Evolutionary conservation across 2,888 invertebrate species (phyloP).

Genomic region (Drosophila meridiana): DNA sequence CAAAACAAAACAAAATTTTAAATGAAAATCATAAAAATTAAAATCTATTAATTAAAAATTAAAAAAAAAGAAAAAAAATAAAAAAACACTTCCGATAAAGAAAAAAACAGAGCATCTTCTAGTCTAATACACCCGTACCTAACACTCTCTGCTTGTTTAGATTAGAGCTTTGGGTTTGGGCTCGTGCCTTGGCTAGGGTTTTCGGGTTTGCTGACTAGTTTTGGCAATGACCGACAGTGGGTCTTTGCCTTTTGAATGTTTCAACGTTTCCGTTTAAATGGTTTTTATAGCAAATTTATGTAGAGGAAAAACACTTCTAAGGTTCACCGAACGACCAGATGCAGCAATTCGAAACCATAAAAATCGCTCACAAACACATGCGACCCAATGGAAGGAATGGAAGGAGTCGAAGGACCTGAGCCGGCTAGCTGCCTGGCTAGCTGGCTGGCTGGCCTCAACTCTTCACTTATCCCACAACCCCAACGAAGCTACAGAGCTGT

Average conservation of each 20-base stretch:
- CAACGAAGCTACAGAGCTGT: not conserved
- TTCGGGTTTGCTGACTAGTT: slow-evolving; percentile 43
- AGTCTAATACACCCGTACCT: not conserved
- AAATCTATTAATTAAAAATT: too few species aligned
- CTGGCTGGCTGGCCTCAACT: not conserved
- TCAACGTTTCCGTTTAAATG: slow-evolving; percentile 80
- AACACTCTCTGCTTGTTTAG: not conserved
- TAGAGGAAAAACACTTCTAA: slow-evolving; percentile 80
- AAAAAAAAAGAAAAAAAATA: too few species aligned
- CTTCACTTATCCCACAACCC: not conserved
- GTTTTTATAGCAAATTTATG: slow-evolving; percentile 82
- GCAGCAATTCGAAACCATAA: slow-evolving; percentile 77
- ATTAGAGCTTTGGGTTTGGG: slow-evolving; percentile 7
- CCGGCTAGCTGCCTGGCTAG: not conserved
- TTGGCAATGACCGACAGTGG: slow-evolving; percentile 46
- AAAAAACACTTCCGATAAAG: not conserved
- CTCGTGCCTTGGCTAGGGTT: slow-evolving; percentile 13
- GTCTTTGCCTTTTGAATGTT: slow-evolving; percentile 71
- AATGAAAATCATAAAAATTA: too few species aligned
- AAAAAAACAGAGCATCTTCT: not conserved
- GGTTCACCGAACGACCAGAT: slow-evolving; percentile 73
- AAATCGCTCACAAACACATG: slow-evolving; percentile 72
- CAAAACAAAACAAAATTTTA: too few species aligned
- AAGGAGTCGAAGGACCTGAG: slow-evolving; percentile 19
- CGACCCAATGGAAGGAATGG: slow-evolving; percentile 49